phyloP scores from a whole-genome alignment of 2,888 invertebrate species.

The Dryobota labecula region DNA sequence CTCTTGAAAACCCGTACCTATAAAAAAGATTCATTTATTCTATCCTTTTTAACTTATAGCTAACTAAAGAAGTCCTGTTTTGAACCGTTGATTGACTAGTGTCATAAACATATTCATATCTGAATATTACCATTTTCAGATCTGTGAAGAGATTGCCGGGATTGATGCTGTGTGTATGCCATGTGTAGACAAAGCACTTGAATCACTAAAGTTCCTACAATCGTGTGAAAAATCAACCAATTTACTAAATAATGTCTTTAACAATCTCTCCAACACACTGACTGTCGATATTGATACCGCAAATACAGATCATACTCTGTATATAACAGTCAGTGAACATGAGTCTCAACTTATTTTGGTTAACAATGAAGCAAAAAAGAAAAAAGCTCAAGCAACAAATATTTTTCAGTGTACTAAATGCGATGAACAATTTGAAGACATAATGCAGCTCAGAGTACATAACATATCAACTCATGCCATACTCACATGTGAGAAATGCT shows the following conservation, averaged over 20 bases:
- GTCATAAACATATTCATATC: too few species aligned
- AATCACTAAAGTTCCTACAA: conserved; percentile 74
- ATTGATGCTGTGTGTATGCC: conserved; percentile 81
- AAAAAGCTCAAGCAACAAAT: conserved; percentile 46
- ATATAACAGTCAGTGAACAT: conserved; percentile 74
- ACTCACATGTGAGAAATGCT: conserved; percentile 78
- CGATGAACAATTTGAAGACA: conserved; percentile 66
- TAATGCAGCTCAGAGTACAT: conserved; percentile 74
- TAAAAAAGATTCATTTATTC: too few species aligned
- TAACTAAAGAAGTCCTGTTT: too few species aligned
- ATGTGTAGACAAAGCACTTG: conserved; percentile 76
- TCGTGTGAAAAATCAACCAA: conserved; percentile 73
- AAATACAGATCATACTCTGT: conserved; percentile 72
- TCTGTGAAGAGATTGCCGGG: conserved; percentile 77
- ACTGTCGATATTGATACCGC: conserved; percentile 67
- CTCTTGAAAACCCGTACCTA: neutral
- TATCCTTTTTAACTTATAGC: too few species aligned
- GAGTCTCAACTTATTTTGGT: conserved; percentile 74
- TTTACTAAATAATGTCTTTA: conserved; percentile 74
- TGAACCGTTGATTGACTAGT: too few species aligned
- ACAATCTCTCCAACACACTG: conserved; percentile 73
- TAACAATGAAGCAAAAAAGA: conserved; percentile 64
- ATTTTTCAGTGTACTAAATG: conserved; percentile 73
- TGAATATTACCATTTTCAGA: conserved; percentile 72
- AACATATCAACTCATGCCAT: conserved; percentile 71